phyloP scores from a whole-genome alignment of 2,888 invertebrate genomes.

The Drosophila aldrichi region DNA sequence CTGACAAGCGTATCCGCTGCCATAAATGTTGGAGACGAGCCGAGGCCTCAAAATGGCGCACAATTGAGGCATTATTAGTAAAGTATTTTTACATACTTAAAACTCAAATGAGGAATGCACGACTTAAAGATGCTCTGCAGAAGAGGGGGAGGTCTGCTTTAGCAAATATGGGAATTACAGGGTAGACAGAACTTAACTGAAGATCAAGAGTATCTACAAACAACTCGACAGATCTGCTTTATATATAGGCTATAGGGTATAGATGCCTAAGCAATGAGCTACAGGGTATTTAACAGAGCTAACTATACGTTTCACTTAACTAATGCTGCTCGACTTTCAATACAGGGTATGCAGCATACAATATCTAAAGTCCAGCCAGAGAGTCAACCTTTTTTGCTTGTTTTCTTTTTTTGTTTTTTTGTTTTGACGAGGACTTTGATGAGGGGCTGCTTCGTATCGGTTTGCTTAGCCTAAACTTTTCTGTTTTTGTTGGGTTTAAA shows the following conservation, averaged over 20 bases:
- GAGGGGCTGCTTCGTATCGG: constrained; percentile 50
- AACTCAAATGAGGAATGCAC: not conserved
- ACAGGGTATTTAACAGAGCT: not conserved
- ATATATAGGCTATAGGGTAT: not conserved
- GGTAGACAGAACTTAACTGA: not conserved
- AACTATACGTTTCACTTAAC: not conserved
- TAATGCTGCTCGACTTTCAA: too few relatives aligned
- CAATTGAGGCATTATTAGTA: constrained; percentile 82
- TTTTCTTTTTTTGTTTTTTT: constrained; percentile 20
- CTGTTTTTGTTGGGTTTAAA: constrained; percentile 55
- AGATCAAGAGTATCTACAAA: not conserved
- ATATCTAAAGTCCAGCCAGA: constrained; percentile 1
- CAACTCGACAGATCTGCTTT: not conserved
- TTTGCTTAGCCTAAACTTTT: constrained; percentile 34
- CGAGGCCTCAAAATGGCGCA: constrained; percentile 59
- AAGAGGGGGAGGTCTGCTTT: not conserved
- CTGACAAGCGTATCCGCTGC: constrained; percentile 22
- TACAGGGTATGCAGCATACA: constrained; percentile 15
- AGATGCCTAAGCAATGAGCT: not conserved
- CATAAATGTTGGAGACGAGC: constrained; percentile 41
- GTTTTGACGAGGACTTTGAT: constrained; percentile 58
- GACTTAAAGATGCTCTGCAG: constrained; percentile 14
- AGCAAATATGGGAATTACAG: not conserved
- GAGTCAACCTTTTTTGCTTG: constrained; percentile 42
- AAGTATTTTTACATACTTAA: constrained; percentile 72